These are phyloP conservation scores for Dermochelys coriacea DNA, from an alignment of 2,797 vertebrate genomes.

Conservation along the genomic window DNA sequence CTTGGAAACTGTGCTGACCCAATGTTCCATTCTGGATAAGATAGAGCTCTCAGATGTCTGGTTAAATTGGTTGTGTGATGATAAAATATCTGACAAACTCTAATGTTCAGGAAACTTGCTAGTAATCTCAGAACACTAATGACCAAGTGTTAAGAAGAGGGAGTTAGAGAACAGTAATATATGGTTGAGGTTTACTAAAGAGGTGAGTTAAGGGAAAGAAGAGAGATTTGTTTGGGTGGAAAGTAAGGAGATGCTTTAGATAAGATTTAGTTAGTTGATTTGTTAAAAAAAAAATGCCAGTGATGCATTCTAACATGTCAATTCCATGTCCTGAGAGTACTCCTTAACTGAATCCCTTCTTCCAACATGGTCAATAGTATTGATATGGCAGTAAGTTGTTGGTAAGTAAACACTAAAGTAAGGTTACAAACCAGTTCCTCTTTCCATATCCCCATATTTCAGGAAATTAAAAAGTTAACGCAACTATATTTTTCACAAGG, in stretches of 20 bases:
- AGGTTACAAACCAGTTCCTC: neutral
- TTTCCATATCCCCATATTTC: neutral
- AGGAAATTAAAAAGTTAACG: neutral
- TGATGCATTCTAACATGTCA: constrained; percentile 57
- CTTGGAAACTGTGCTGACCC: neutral
- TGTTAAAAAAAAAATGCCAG: constrained; percentile 28
- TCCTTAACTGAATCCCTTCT: constrained; percentile 61
- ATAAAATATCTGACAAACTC: neutral
- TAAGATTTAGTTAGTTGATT: neutral
- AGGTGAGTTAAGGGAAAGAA: too few species aligned
- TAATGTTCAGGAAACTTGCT: neutral
- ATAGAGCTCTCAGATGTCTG: neutral
- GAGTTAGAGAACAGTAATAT: neutral
- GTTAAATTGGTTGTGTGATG: neutral
- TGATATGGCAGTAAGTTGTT: constrained; percentile 43
- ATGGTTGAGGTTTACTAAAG: neutral
- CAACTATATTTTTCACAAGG: too few species aligned
- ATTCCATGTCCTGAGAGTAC: constrained; percentile 28
- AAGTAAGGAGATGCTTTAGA: neutral
- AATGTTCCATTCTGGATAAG: neutral
- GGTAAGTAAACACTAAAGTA: neutral
- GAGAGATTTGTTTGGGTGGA: neutral
- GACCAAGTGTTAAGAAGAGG: neutral
- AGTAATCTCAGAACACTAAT: neutral
- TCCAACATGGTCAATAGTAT: constrained; percentile 61